Base-by-base conservation (phyloP, 2,888 invertebrate species). In the Himalopsyche japonica region DNA sequence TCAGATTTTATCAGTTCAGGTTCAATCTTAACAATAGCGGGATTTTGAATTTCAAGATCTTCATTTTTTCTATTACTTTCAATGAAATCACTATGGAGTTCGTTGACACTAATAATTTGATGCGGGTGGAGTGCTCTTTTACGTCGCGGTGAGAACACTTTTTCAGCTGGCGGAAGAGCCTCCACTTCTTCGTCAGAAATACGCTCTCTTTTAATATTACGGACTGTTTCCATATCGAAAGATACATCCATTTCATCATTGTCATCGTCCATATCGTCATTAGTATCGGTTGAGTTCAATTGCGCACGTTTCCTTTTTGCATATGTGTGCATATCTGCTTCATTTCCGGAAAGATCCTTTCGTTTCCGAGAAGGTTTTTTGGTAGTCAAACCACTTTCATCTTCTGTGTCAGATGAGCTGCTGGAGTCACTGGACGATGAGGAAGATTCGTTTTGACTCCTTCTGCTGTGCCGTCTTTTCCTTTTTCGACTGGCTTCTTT, bases 51-150 rank as follows among this genome's bases (percentile, higher is more conserved):
- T 76, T 47, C 64, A n/a, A 80, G 30, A 37, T 83, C 47, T 32
- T 81, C 85, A 37, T 79, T 76, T n/a, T 80, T 82, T 64, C 84
- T 20, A 88, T 90, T 91, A 30, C 89, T 90, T 0, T 90, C 91
- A 0, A 91, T 92, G 57, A 92, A 91, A 86, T 92, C 92, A 79
- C 90, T 91, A 81, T 92, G 92, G 30, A 92, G 80, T 84, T 92
- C 91, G 87, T 91, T 92, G 0, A 92, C 92, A 49, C 92, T 90
- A 1, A 92, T 92, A 1, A 92, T 92, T 86, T 92, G 91, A 30
- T 86, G 86, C n/a, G 48, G 81, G 89, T 88, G 37, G 85, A 87
- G 78, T 86, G 85, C 86, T 76, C 90, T 89, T 48, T 81, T 82
- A 30, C 80, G 64, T 85, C 90, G 88, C 0, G 91, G 91, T 0